Evolutionary conservation across 2,888 invertebrate genomes (phyloP).

Genomic region (Exephanes ischioxanthus): DNA sequence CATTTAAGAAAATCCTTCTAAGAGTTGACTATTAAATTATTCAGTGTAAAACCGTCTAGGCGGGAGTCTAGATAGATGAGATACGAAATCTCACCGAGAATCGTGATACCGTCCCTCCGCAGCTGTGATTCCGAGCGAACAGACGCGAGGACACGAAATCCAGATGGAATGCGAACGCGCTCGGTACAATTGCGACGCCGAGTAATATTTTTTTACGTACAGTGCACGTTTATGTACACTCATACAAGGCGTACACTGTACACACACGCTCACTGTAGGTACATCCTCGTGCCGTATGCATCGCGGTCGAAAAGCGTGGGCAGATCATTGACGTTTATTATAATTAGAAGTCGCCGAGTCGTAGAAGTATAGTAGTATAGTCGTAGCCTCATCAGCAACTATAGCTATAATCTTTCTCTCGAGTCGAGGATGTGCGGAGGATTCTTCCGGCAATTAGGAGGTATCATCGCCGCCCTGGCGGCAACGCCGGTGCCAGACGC

Average conservation of each 20-base stretch:
- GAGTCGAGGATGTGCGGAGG: slow-evolving; percentile 71
- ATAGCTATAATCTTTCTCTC: slow-evolving; percentile 59
- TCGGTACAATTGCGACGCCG: slow-evolving; percentile 19
- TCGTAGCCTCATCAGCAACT: slow-evolving; percentile 37
- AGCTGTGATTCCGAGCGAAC: slow-evolving; percentile 24
- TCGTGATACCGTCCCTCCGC: slow-evolving; percentile 31
- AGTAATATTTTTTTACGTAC: slow-evolving; percentile 40
- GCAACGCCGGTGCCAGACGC: slow-evolving; percentile 30
- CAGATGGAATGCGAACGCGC: slow-evolving; percentile 58
- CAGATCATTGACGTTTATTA: slow-evolving; percentile 72
- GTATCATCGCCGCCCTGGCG: slow-evolving; percentile 46
- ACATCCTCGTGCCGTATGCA: slow-evolving; percentile 64
- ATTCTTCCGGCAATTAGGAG: slow-evolving; percentile 72
- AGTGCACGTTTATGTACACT: neutral
- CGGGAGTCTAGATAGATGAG: neutral
- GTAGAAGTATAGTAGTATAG: slow-evolving; percentile 34
- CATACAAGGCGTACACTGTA: slow-evolving; percentile 3
- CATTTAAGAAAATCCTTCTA: neutral
- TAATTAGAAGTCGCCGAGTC: slow-evolving; percentile 67
- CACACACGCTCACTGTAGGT: slow-evolving; percentile 31
- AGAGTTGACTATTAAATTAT: neutral
- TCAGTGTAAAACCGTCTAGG: neutral
- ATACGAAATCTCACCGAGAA: slow-evolving; percentile 15
- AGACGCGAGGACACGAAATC: slow-evolving; percentile 39
- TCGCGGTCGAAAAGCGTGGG: slow-evolving; percentile 72